These are phyloP conservation scores for Lasioglossum figueresi DNA, from an alignment of 2,888 invertebrate species.

Conservation along the genomic window DNA sequence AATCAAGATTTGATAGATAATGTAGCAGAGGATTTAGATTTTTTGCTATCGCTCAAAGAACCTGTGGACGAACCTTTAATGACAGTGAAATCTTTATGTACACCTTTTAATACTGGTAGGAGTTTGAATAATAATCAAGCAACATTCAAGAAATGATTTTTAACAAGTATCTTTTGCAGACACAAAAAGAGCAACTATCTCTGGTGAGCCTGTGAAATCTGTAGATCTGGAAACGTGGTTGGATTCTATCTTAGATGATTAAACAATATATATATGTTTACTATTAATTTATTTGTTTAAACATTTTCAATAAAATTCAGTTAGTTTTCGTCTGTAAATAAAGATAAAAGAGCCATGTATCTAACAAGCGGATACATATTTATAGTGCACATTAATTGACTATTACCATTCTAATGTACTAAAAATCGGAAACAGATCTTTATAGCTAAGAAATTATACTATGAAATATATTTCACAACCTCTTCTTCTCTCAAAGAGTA, in stretches of 20 bases:
- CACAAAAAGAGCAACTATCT: slow-evolving; percentile 44
- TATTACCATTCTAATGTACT: not conserved
- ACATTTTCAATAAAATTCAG: not conserved
- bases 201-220: slow-evolving; percentile 68
- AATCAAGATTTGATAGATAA: slow-evolving; percentile 17
- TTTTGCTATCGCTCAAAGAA: slow-evolving; percentile 76
- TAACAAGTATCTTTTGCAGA: slow-evolving; percentile 55
- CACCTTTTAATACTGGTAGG: slow-evolving; percentile 29
- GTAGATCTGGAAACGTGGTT: slow-evolving; percentile 80
- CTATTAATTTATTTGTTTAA: not conserved
- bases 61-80: slow-evolving; percentile 30
- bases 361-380: not conserved
- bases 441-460: not conserved
- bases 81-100: slow-evolving; percentile 20
- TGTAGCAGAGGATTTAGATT: slow-evolving; percentile 77
- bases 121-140: not conserved
- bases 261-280: slow-evolving; percentile 27
- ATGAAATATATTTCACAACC: not conserved
- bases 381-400: not conserved
- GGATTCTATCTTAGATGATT: slow-evolving; percentile 79
- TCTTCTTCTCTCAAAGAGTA: not conserved
- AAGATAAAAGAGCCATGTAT: not conserved
- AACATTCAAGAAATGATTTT: not conserved
- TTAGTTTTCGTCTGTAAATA: not conserved
- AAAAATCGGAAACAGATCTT: not conserved